phyloP scores from a whole-genome alignment of 1,140 invertebrate species.

The Hirudo medicinalis region DNA sequence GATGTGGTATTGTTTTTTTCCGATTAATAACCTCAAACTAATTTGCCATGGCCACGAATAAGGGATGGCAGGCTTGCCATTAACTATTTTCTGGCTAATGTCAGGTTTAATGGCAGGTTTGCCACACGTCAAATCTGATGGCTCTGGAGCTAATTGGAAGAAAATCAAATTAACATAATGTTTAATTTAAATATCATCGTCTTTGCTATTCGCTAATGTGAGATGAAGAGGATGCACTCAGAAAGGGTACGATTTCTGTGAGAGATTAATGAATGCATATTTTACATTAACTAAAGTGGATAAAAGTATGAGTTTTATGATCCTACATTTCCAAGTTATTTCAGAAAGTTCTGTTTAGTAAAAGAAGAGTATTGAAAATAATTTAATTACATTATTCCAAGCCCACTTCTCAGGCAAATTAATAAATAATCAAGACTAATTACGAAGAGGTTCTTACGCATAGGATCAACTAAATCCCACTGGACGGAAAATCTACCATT shows the following conservation, averaged over 20 bases:
- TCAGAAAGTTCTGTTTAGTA: not conserved
- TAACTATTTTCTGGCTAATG: not conserved
- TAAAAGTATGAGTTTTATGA: conserved; percentile 1
- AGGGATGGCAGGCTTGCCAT: not conserved
- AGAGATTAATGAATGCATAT: not conserved
- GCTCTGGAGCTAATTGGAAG: not conserved
- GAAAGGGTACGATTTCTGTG: not conserved
- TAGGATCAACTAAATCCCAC: not conserved
- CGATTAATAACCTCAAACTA: not conserved
- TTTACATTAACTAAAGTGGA: not conserved
- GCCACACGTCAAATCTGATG: not conserved
- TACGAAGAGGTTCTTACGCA: not conserved
- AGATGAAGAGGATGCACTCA: not conserved
- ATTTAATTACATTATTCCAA: not conserved
- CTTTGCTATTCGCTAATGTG: not conserved
- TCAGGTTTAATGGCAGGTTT: not conserved
- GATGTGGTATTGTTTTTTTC: conserved; percentile 6
- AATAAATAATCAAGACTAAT: not conserved
- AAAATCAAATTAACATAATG: too few species aligned
- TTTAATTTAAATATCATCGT: not conserved
- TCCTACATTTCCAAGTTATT: not conserved
- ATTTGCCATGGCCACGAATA: conserved; percentile 8
- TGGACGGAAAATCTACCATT: not conserved
- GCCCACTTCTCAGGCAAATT: not conserved
- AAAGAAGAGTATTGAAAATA: not conserved